A percentile compares a stretch with the other conserved stretches of the same genome.
Conservation (phyloP, 2,888 invertebrate genomes). For the Eilema sororculum region DNA sequence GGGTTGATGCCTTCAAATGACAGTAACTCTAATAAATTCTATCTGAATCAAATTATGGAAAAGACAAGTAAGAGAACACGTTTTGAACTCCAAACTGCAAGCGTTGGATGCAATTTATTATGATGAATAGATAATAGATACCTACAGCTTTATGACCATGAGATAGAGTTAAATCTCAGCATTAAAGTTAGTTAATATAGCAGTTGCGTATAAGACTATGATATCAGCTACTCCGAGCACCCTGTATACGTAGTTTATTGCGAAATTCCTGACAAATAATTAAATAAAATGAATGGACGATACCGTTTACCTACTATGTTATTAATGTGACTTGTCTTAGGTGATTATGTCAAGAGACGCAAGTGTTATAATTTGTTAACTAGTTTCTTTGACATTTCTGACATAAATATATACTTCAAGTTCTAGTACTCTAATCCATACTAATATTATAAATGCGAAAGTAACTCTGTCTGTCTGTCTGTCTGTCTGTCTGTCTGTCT, state of each 20-base stretch:
- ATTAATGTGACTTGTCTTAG: conserved; percentile 21
- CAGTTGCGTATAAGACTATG: background rate
- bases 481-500: no score
- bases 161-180: background rate
- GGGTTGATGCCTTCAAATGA: no score
- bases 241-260: conserved; percentile 27
- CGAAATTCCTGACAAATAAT: conserved; percentile 29
- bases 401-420: background rate
- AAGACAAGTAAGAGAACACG: no score
- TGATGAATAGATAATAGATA: background rate
- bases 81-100: no score
- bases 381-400: background rate
- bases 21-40: no score
- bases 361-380: conserved; percentile 2
- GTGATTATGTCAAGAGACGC: conserved; percentile 30
- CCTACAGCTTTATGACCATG: no score
- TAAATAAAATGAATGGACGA: conserved; percentile 2
- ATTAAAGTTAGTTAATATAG: background rate
- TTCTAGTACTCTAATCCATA: background rate
- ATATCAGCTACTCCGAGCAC: background rate
- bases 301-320: conserved; percentile 8
- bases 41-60: no score
- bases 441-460: no score
- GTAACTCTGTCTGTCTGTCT: no score
- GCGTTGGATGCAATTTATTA: background rate